Evolutionary conservation across 2,113 vertebrate genomes (phyloP).

Genomic region (Embiotoca jacksoni): DNA sequence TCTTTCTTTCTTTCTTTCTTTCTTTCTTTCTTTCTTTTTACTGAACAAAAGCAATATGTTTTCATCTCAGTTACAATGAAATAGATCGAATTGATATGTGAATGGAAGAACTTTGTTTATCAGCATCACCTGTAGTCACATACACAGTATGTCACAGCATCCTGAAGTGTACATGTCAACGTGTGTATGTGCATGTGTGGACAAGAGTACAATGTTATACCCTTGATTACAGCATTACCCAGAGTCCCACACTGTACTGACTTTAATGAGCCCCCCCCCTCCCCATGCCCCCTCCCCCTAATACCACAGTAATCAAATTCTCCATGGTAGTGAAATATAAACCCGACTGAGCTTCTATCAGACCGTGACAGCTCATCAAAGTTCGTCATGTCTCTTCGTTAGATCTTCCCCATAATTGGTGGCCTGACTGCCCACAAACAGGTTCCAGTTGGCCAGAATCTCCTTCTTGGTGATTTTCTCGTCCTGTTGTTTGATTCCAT

Average conservation of each 20-base stretch:
- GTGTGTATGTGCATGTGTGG: background rate
- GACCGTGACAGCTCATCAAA: slow-evolving; percentile 79
- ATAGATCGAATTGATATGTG: background rate
- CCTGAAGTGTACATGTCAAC: slow-evolving; percentile 5
- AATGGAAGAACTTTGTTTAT: background rate
- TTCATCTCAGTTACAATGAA: background rate
- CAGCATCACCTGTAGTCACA: slow-evolving; percentile 29
- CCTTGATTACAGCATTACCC: no score
- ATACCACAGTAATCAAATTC: background rate
- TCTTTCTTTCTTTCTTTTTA: no score
- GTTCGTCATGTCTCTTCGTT: slow-evolving; percentile 91
- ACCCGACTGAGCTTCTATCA: background rate
- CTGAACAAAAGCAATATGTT: background rate
- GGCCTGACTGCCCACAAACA: slow-evolving; percentile 95
- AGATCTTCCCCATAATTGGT: slow-evolving; percentile 96
- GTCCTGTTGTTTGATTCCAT: slow-evolving; percentile 82
- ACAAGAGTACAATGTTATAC: no score
- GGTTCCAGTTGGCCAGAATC: slow-evolving; percentile 93
- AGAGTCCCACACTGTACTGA: no score
- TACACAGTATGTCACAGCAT: slow-evolving; percentile 64
- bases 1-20: no score
- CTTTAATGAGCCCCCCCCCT: background rate
- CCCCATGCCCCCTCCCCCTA: background rate
- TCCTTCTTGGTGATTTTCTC: slow-evolving; percentile 91
- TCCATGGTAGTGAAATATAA: background rate